phyloP scores from a whole-genome alignment of 2,113 vertebrate species.

The Corythoichthys haematopterus region DNA sequence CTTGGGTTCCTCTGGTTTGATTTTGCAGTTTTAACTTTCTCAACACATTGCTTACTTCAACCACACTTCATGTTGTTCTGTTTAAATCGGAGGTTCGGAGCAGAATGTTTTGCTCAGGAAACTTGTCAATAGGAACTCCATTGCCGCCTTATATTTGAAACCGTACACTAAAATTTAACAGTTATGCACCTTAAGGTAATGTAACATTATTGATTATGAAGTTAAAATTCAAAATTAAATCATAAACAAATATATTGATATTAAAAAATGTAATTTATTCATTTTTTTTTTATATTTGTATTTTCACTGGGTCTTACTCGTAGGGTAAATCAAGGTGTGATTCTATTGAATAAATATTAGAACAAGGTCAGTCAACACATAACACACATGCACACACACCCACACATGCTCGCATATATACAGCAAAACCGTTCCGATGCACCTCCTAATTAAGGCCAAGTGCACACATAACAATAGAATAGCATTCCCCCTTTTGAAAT shows the following conservation, averaged over 20 bases:
- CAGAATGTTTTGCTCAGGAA: too few species aligned
- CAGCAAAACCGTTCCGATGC: slow-evolving; percentile 48
- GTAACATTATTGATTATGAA: not conserved
- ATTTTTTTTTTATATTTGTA: not conserved
- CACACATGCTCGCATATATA: slow-evolving; percentile 16
- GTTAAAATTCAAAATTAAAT: not conserved
- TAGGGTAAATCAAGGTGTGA: not conserved
- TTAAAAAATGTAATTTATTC: too few species aligned
- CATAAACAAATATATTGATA: not conserved
- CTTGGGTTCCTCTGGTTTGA: too few species aligned
- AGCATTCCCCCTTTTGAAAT: slow-evolving; percentile 71
- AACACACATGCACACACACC: slow-evolving; percentile 29
- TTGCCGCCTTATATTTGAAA: not conserved
- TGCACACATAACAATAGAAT: slow-evolving; percentile 69
- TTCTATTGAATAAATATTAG: slow-evolving; percentile 52
- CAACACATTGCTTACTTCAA: too few species aligned
- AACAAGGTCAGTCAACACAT: slow-evolving; percentile 32
- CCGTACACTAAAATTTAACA: not conserved
- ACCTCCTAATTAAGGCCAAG: slow-evolving; percentile 77
- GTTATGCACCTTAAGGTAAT: not conserved
- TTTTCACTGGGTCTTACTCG: not conserved
- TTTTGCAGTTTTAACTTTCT: too few species aligned
- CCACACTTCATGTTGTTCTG: too few species aligned
- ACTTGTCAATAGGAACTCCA: not conserved
- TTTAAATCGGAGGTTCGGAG: too few species aligned